Base-by-base conservation (phyloP, 2,797 vertebrate species). In the Cyprinodon diabolis region DNA sequence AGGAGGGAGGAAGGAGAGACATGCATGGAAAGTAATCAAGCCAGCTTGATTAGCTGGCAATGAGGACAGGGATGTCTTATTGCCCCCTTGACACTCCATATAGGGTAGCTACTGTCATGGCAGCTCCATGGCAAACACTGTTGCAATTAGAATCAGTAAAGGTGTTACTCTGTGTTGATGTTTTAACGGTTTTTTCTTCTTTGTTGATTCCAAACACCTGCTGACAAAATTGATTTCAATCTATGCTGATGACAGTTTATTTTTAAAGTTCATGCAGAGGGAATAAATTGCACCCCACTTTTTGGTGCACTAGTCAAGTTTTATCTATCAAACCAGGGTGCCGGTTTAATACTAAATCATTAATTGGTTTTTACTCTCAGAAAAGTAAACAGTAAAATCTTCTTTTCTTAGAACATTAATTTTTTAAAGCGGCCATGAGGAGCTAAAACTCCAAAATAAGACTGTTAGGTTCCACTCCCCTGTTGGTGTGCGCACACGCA, bases 11-110 rank as follows among this genome's bases (percentile, higher is more conserved):
- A 84, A 86, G 83, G 88, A 86, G 94, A 95, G 94, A 96, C 95
- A 96, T 95, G 96, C 97, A 95, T 97, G 96, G 96, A 96, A 98
- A 98, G 97, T 97, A 98, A 98, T 98, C 96, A 96, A 95, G 96
- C 94, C 95, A 92, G 96, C 95, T 97, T 98, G 96, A 98, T 98
- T 97, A 98, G 96, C 92, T 90, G 90, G 91, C 94, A 93, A 92
- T 95, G 95, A 96, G 96, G 96, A 97, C 96, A 92, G 94, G 95
- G 96, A 94, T 95, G 95, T 95, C 94, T 95, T 96, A 95, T 92
- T 95, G 95, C 93, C 94, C 94, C 96, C 96, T 93, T 94, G 96
- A 94, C 95, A 95, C 90, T 47, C 83, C 86, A 74, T 86, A 89
- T 82, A 90, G 90, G 85, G 87, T 69, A 69, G 89, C 87, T 82